A percentile compares a stretch with the other conserved stretches of the same genome.
phyloP scores from a whole-genome alignment of 2,888 invertebrate species.

The Tanypteryx hageni region DNA sequence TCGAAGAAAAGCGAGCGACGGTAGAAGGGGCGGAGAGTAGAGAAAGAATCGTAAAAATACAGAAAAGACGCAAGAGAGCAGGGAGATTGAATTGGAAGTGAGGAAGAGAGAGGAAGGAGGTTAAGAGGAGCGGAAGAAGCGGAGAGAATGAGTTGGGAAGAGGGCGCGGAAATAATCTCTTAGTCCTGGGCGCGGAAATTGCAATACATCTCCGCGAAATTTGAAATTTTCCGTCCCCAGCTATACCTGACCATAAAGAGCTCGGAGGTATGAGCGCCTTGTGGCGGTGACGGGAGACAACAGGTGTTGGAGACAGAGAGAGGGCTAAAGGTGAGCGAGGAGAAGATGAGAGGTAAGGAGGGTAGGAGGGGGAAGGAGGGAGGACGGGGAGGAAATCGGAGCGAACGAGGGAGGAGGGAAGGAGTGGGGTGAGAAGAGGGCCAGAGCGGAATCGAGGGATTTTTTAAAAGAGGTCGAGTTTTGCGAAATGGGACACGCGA shows the following conservation, averaged over 20 bases:
- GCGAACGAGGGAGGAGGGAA: background rate
- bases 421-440: no score
- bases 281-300: constrained; percentile 29
- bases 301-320: constrained; percentile 30
- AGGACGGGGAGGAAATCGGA: background rate
- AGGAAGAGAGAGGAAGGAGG: no score
- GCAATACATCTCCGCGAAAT: constrained; percentile 46
- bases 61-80: background rate
- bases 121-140: no score
- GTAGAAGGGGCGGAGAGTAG: background rate
- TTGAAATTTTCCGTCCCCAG: constrained; percentile 45
- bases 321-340: background rate
- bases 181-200: background rate
- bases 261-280: background rate
- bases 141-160: no score
- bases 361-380: background rate
- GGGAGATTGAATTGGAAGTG: constrained; percentile 12
- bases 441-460: background rate
- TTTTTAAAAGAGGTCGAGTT: background rate
- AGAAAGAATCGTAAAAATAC: no score
- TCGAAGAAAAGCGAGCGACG: background rate
- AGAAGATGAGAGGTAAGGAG: background rate
- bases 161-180: background rate
- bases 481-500: background rate
- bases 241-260: background rate